A percentile compares a stretch with the other conserved stretches of the same genome.
Conservation (phyloP, 2,888 invertebrate genomes). For the Tenthredo livida region DNA sequence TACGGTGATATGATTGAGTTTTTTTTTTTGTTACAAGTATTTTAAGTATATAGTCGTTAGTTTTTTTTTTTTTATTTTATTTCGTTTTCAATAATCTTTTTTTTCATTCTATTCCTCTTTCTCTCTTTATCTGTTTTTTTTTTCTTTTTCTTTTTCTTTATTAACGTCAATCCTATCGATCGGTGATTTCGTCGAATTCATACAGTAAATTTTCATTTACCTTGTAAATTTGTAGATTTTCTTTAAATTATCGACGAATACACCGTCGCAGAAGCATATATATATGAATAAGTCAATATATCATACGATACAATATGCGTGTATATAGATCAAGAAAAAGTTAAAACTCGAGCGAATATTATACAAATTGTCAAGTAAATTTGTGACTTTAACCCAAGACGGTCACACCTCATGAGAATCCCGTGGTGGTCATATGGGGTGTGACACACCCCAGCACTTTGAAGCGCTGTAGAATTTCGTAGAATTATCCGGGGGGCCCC, state of each 20-base stretch:
- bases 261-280: constrained; percentile 26
- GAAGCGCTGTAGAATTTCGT: no score
- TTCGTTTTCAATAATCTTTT: not conserved
- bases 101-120: not conserved
- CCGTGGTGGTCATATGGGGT: no score
- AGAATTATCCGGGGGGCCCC: no score
- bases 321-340: not conserved
- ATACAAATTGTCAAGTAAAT: not conserved
- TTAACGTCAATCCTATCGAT: constrained; percentile 16
- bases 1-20: constrained; percentile 73
- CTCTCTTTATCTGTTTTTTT: constrained; percentile 34
- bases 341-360: not conserved
- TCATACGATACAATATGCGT: not conserved
- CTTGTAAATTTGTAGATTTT: not conserved
- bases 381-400: not conserved
- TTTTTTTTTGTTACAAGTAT: constrained; percentile 54
- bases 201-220: not conserved
- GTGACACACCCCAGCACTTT: no score
- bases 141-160: constrained; percentile 18
- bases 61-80: not conserved
- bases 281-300: not conserved
- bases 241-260: not conserved
- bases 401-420: no score
- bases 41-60: constrained; percentile 18
- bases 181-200: constrained; percentile 2